Conservation (phyloP, 2,113 vertebrate genomes). For the Zosterops borbonicus region DNA sequence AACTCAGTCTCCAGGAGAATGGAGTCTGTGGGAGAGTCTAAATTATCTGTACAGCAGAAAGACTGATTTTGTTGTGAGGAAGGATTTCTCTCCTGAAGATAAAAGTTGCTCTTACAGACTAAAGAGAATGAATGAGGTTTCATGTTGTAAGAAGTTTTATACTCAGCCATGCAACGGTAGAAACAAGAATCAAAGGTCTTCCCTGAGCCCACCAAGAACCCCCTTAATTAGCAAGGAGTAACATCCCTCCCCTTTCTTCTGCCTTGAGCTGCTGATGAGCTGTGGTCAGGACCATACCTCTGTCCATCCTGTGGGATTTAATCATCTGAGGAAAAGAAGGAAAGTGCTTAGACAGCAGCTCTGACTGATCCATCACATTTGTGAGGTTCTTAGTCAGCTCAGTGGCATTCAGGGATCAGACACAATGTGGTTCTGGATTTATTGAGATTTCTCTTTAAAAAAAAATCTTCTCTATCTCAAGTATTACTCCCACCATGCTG, state of each 20-base stretch:
- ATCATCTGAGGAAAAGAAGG: neutral
- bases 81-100: neutral
- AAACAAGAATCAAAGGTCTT: neutral
- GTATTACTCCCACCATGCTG: neutral
- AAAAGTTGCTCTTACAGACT: neutral
- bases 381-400: neutral
- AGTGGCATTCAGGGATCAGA: neutral
- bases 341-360: neutral
- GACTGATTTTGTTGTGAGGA: neutral
- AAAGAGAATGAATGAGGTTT: neutral
- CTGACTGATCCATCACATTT: neutral
- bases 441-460: neutral
- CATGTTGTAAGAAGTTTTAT: neutral
- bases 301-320: neutral
- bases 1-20: neutral
- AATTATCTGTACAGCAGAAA: neutral
- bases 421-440: neutral
- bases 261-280: neutral
- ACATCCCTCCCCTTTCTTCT: neutral
- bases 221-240: neutral
- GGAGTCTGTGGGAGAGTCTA: neutral
- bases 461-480: neutral
- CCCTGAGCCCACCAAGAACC: neutral
- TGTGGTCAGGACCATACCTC: neutral
- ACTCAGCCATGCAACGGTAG: neutral